These are phyloP conservation scores for Macrochelys suwanniensis DNA, from an alignment of 2,797 vertebrate genomes.

Conservation along the genomic window DNA sequence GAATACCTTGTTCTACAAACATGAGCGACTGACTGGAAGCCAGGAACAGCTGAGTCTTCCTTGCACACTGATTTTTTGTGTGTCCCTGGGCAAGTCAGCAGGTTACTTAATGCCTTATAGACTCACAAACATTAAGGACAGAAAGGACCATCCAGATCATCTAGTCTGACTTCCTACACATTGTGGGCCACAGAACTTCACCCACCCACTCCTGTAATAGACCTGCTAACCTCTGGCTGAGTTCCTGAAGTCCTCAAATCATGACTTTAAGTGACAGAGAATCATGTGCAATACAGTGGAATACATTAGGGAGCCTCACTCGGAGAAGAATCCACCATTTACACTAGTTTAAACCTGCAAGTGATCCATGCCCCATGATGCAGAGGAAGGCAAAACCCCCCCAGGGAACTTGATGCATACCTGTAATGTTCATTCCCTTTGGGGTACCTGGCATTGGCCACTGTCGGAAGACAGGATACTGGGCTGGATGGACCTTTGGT, in stretches of 20 bases:
- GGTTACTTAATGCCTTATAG: not conserved
- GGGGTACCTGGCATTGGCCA: too few relatives aligned
- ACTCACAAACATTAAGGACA: not conserved
- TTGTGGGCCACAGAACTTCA: not conserved
- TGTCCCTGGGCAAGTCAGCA: not conserved
- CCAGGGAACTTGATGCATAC: not conserved
- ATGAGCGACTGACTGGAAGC: fast-evolving
- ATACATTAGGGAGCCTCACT: not conserved
- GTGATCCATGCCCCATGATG: not conserved
- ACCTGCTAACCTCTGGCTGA: not conserved
- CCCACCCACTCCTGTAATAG: not conserved
- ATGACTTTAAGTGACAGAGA: not conserved
- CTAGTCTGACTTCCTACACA: not conserved
- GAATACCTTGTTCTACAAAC: not conserved
- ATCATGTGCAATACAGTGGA: not conserved
- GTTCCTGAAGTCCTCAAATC: not conserved
- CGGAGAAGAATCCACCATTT: not conserved
- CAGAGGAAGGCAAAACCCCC: not conserved
- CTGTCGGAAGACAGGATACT: too few relatives aligned
- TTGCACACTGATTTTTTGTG: not conserved
- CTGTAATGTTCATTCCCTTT: too few relatives aligned
- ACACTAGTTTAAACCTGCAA: not conserved
- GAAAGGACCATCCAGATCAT: not conserved
- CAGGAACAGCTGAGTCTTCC: not conserved
- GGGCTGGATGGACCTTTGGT: too few relatives aligned